These are phyloP conservation scores for Lineus longissimus DNA, from an alignment of 1,140 invertebrate species.

Conservation along the genomic window DNA sequence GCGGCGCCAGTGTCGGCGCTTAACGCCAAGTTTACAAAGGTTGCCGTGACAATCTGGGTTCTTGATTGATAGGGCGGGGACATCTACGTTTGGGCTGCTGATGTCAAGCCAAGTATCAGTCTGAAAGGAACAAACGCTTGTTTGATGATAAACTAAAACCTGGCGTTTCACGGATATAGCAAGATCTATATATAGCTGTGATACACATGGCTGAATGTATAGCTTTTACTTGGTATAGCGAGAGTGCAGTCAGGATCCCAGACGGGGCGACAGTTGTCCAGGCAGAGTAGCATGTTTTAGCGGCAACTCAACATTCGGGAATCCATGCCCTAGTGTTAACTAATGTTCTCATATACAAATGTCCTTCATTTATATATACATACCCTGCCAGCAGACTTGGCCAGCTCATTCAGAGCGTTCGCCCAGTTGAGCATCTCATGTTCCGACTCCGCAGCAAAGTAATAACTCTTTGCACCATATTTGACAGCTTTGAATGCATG, in stretches of 20 bases:
- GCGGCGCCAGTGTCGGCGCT: conserved; percentile 78
- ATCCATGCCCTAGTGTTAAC: too few species aligned
- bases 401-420: conserved; percentile 58
- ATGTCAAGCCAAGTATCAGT: conserved; percentile 74
- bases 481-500: conserved; percentile 70
- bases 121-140: conserved; percentile 48
- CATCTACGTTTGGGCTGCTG: conserved; percentile 56
- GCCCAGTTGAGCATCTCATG: conserved; percentile 71
- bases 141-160: not conserved
- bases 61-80: conserved; percentile 62
- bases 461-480: conserved; percentile 70
- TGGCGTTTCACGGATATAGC: not conserved
- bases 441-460: conserved; percentile 75
- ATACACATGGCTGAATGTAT: not conserved
- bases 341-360: not conserved
- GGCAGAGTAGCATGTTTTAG: too few species aligned
- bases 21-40: conserved; percentile 69
- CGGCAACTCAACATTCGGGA: too few species aligned
- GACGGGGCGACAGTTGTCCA: too few species aligned
- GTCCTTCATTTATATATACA: too few species aligned
- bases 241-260: too few species aligned
- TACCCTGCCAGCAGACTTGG: conserved; percentile 37
- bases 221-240: not conserved
- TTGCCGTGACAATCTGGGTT: conserved; percentile 88
- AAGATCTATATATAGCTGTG: too few species aligned